Evolutionary conservation across 2,888 invertebrate species (phyloP).

Genomic region (Ornithoptera alexandrae): DNA sequence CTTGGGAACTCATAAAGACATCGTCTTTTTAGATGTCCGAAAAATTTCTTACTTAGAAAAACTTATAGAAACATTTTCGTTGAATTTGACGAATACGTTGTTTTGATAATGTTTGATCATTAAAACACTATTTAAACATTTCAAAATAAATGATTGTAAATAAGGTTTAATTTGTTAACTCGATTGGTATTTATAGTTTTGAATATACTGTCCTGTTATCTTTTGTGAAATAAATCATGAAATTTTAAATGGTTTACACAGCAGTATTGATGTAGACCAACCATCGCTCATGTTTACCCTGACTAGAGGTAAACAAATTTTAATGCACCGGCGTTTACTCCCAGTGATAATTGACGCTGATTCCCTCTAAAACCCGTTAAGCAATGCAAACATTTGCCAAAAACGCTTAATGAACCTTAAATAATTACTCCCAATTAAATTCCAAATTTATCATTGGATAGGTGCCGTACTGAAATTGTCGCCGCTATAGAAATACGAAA

Average conservation of each 20-base stretch:
- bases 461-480: constrained; percentile 5
- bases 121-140: too few species aligned
- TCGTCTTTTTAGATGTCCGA: too few species aligned
- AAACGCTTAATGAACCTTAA: constrained; percentile 43
- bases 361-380: constrained; percentile 36
- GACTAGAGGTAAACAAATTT: constrained; percentile 48
- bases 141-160: too few species aligned
- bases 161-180: too few species aligned
- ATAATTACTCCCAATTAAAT: constrained; percentile 43
- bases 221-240: constrained; percentile 4
- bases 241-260: constrained; percentile 4
- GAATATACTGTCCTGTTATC: not conserved
- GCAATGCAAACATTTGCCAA: constrained; percentile 39
- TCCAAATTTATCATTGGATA: constrained; percentile 32
- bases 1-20: too few species aligned
- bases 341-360: constrained; percentile 35
- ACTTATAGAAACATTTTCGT: too few species aligned
- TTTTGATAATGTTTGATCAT: too few species aligned
- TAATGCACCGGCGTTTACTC: constrained; percentile 44
- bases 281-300: constrained; percentile 15
- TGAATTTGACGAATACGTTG: too few species aligned
- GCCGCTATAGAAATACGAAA: constrained; percentile 6
- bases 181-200: not conserved
- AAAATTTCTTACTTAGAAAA: too few species aligned
- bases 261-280: not conserved